Evolutionary conservation across 2,113 vertebrate genomes (phyloP).

Genomic region (Eulemur macaco): DNA sequence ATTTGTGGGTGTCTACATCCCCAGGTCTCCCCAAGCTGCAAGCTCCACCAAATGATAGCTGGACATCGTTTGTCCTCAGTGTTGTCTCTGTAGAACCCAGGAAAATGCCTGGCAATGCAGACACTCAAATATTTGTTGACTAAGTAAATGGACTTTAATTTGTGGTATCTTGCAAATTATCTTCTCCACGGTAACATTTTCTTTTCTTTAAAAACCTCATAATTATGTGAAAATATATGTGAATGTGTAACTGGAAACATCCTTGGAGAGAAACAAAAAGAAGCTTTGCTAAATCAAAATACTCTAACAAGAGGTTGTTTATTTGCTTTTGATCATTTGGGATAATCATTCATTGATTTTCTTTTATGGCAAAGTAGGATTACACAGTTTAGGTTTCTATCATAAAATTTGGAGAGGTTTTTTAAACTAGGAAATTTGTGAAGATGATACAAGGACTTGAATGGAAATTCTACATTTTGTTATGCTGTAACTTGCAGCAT

Average conservation of each 20-base stretch:
- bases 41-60: neutral
- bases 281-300: neutral
- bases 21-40: no score
- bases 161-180: neutral
- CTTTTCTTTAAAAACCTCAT: neutral
- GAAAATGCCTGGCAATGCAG: neutral
- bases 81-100: neutral
- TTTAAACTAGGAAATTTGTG: slow-evolving; percentile 4
- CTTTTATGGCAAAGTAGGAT: neutral
- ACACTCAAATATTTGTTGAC: neutral
- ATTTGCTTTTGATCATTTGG: neutral
- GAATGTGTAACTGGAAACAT: neutral
- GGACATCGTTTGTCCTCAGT: neutral
- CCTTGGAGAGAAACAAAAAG: neutral
- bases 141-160: neutral
- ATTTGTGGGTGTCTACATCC: neutral
- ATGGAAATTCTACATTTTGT: neutral
- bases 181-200: neutral
- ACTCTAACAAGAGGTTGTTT: neutral
- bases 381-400: neutral
- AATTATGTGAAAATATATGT: neutral
- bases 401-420: neutral
- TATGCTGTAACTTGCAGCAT: neutral
- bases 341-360: neutral
- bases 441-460: neutral